Evolutionary conservation across 1,140 invertebrate species (phyloP), one percentile per base, ranked within the genome.

Genomic region (Zophobas atratus): DNA sequence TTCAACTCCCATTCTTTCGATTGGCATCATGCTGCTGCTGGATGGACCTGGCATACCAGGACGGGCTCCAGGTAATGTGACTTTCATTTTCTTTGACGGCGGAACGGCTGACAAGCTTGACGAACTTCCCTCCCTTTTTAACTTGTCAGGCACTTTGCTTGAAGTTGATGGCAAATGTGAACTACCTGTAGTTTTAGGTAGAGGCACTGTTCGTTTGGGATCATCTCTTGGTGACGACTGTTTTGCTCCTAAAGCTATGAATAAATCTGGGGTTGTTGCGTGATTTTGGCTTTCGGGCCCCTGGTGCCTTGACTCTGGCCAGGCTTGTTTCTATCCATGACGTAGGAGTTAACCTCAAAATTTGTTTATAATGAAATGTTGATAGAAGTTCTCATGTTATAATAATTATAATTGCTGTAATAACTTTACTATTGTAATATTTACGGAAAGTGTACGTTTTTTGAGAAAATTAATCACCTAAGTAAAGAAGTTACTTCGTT

Each of bases 191-290:
- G 88, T 79, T 84, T 91, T 90, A 34, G 87, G 87, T 43, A 89
- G 84, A 56, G 89, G 86, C 35, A 87, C 87, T 43, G 87, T 82
- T 77, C 90, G 86, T 84, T 91, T 91, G n/a, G 86, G 80, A 78
- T 92, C 90, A 67, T 85, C 86, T 79, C 90, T 86, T 48, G 84
- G 84, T 35, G 88, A 84, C 72, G 85, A 86, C 55, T 84, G 81
- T 86, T 92, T 92, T 0, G 91, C 86, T 48, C 91, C 91, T 2
- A 92, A 83, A 8, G 89, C 90, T 56, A 86, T 86, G 84, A 90
- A 92, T 20, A 92, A 85, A 86, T 92, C 90, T 3, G 90, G 86
- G 91, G 89, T 85, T 91, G 90, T 70, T 91, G 91, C 70, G 90
- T 89, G 49, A 91, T 90, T 88, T 92, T 92, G 75, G 86, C 88